phyloP scores from a whole-genome alignment of 2,113 vertebrate species.

The Elaphurus davidianus region DNA sequence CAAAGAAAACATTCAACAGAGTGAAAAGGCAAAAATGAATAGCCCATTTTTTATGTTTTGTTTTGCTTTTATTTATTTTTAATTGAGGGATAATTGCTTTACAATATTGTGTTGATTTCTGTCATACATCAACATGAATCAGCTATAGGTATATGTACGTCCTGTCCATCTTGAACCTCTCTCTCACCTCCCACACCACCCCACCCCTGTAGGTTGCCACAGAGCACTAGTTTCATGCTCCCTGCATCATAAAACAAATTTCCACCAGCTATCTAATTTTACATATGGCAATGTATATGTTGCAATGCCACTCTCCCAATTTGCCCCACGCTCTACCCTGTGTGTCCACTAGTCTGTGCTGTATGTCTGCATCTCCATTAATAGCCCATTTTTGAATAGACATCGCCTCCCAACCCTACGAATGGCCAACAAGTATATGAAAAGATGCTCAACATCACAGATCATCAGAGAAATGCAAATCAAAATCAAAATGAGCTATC shows the following conservation, averaged over 20 bases:
- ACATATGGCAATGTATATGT: neutral
- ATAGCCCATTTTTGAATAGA: neutral
- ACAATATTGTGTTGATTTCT: neutral
- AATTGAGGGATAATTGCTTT: neutral
- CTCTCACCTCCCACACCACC: neutral
- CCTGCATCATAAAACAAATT: neutral
- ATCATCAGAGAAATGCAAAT: neutral
- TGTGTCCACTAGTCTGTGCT: neutral
- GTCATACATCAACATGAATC: neutral
- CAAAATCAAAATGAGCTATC: neutral
- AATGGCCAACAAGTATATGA: neutral
- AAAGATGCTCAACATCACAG: neutral
- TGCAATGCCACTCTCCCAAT: neutral
- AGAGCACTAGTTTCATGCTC: neutral
- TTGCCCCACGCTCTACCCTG: neutral
- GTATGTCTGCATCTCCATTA: neutral
- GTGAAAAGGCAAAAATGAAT: neutral
- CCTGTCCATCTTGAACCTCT: accelerated
- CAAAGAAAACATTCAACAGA: neutral
- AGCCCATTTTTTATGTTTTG: neutral
- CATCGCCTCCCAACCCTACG: neutral
- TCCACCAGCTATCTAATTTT: neutral
- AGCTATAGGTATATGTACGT: neutral
- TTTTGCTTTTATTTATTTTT: neutral
- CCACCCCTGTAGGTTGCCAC: neutral